Evolutionary conservation across 2,888 invertebrate genomes (phyloP).

Genomic region (Nymphalis polychloros): DNA sequence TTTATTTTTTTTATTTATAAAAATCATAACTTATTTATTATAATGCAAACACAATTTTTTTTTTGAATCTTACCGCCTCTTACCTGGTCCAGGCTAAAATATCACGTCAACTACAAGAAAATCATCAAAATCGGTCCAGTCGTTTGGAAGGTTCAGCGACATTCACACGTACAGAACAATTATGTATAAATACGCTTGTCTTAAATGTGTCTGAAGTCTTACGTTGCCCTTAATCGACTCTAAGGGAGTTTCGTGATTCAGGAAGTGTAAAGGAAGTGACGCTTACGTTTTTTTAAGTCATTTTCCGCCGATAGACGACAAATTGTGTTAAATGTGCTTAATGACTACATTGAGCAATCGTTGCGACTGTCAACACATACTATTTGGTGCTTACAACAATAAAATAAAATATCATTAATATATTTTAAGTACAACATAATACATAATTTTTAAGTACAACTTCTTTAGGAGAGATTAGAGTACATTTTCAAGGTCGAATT

Average conservation of each 20-base stretch:
- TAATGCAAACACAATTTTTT: too few relatives aligned
- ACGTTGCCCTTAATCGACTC: conserved; percentile 7
- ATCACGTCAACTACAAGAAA: too few relatives aligned
- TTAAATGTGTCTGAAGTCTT: neutral
- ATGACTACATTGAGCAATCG: neutral
- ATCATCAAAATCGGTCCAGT: too few relatives aligned
- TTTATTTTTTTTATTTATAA: neutral
- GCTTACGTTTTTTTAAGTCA: conserved; percentile 55
- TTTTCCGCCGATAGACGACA: conserved; percentile 55
- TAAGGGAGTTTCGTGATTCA: conserved; percentile 48
- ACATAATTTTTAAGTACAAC: too few relatives aligned
- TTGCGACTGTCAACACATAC: neutral
- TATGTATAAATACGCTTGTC: neutral
- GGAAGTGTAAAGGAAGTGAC: conserved; percentile 61
- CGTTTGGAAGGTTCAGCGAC: neutral
- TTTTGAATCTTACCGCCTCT: too few relatives aligned
- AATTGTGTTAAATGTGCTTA: conserved; percentile 42
- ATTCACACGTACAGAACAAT: neutral
- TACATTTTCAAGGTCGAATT: too few relatives aligned
- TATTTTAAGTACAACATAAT: too few relatives aligned
- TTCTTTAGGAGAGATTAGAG: too few relatives aligned
- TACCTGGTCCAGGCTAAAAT: too few relatives aligned
- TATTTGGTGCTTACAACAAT: too few relatives aligned
- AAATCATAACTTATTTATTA: too few relatives aligned
- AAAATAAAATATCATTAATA: too few relatives aligned